Evolutionary conservation across 2,888 invertebrate species (phyloP).

Genomic region (Pheosia tremula): DNA sequence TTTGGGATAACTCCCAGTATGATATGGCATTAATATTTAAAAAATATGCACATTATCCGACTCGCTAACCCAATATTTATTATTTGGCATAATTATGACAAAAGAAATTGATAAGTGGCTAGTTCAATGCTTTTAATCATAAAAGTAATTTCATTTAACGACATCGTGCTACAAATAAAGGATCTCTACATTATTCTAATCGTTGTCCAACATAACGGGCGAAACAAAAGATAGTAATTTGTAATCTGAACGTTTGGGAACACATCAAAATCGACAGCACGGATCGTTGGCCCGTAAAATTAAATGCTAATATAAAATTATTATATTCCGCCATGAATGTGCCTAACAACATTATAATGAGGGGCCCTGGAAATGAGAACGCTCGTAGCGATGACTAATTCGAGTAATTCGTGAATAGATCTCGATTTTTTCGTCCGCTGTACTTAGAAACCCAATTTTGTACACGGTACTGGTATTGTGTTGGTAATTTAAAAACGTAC

Average conservation of each 20-base stretch:
- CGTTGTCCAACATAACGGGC: conserved; percentile 32
- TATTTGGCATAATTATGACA: neutral
- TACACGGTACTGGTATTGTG: conserved; percentile 44
- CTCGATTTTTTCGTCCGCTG: conserved; percentile 43
- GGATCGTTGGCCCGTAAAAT: conserved; percentile 76
- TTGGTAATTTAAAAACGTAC: conserved; percentile 34
- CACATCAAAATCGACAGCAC: conserved; percentile 53
- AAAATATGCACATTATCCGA: too few relatives aligned
- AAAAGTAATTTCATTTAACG: conserved; percentile 35
- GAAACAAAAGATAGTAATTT: conserved; percentile 57
- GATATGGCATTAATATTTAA: too few relatives aligned
- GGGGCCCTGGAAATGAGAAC: conserved; percentile 68
- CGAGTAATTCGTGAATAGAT: conserved; percentile 57
- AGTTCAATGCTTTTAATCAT: conserved; percentile 26
- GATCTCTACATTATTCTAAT: conserved; percentile 23
- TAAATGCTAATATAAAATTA: conserved; percentile 82
- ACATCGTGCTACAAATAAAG: conserved; percentile 28
- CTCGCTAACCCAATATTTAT: too few relatives aligned
- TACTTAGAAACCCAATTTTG: conserved; percentile 45
- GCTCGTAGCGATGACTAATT: conserved; percentile 76
- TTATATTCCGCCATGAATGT: conserved; percentile 72
- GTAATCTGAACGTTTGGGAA: conserved; percentile 59
- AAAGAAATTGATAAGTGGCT: neutral
- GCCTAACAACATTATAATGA: conserved; percentile 79
- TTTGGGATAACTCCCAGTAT: too few relatives aligned